Base-by-base conservation (phyloP, 2,888 invertebrate species). In the Ferrisia virgata region DNA sequence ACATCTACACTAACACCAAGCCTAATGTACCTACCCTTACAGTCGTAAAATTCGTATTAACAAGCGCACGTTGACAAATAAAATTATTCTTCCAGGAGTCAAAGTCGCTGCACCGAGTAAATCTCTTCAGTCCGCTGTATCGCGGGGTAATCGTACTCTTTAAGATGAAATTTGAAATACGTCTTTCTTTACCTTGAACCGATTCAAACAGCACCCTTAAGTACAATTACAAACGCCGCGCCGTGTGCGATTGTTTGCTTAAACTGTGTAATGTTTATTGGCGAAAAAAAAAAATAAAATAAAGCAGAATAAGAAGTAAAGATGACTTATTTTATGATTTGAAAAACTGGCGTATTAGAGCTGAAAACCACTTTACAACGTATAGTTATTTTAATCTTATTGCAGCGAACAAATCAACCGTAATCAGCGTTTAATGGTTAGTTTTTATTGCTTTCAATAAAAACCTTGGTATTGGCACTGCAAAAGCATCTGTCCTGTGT, bases 361-460 rank as follows among this genome's bases (percentile, higher is more conserved):
- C 53, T 31, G n/a, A 69, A 82, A 82, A 69, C 82, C 82, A 82
- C 82, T 82, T 82, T 82, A 82, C 82, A 69, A 36, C 40, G 81
- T 81, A 53, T 81, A 82, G 82, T 82, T 69, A 69, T 82, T 69
- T 69, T 82, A 39, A 31, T 69, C 64, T 39, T 82, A 82, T 82
- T 82, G 82, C 82, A 28, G 8, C 72, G 82, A 82, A 82, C 64
- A 64, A 82, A 82, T 82, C 82, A 82, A 82, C 82, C 82, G 82
- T 82, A 82, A 82, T 82, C 82, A 82, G 82, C 40, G 82, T 82
- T 82, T 82, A 82, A 82, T 82, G 69, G 82, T 31, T 69, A 69
- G 82, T 82, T 82, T 53, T 82, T 82, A 82, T 82, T 40, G 40
- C 69, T 69, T 82, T 58, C 40, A 82, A 82, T 82, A 72, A 64